A percentile compares a stretch with the other conserved stretches of the same genome.
Conservation (phyloP, 1,140 invertebrate species). For the Pomacea maculata region DNA sequence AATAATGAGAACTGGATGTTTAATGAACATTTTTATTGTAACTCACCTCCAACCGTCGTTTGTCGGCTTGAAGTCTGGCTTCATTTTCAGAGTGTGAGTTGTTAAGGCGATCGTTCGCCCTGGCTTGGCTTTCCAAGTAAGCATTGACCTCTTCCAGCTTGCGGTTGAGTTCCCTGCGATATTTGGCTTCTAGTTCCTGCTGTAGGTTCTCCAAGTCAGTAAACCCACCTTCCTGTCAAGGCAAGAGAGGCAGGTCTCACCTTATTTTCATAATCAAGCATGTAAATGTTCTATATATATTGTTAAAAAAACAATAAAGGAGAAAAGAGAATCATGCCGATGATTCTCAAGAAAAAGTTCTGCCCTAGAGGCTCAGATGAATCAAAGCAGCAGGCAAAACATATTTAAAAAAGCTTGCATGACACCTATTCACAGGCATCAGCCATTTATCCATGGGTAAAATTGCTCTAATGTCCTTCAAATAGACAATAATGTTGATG, state of each 20-base stretch:
- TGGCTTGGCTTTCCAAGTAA: constrained; percentile 59
- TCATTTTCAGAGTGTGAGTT: constrained; percentile 51
- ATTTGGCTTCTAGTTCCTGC: constrained; percentile 52
- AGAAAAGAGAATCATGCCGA: too few species aligned
- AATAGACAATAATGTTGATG: too few species aligned
- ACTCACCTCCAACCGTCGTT: constrained; percentile 48
- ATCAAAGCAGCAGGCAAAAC: too few species aligned
- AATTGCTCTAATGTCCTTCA: too few species aligned
- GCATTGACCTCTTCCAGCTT: constrained; percentile 61
- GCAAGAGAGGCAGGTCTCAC: background rate
- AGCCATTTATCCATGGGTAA: too few species aligned
- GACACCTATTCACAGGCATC: too few species aligned
- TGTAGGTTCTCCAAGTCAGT: constrained; percentile 27
- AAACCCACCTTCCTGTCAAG: constrained; percentile 4
- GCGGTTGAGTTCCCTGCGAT: constrained; percentile 56
- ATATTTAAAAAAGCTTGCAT: too few species aligned
- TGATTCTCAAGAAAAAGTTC: too few species aligned
- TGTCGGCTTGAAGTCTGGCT: constrained; percentile 41
- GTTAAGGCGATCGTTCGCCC: constrained; percentile 54
- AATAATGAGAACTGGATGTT: background rate
- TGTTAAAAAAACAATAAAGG: too few species aligned
- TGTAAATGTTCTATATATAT: too few species aligned
- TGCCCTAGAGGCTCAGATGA: too few species aligned
- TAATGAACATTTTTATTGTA: background rate
- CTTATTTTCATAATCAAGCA: too few species aligned